Base-by-base conservation (phyloP, 2,888 invertebrate genomes). In the Globia sparganii region DNA sequence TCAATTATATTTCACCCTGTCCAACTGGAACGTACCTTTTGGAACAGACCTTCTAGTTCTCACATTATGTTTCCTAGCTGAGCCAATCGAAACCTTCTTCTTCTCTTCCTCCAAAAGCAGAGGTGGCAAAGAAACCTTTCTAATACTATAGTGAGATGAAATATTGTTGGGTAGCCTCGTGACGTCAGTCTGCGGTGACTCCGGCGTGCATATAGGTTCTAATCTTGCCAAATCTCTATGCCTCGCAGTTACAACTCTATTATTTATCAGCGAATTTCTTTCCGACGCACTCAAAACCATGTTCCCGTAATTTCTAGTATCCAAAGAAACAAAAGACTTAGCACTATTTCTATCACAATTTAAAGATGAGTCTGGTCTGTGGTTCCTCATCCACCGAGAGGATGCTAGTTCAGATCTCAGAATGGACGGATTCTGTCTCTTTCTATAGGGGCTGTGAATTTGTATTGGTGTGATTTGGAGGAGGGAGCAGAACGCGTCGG, bases 61-160 rank as follows among this genome's bases (percentile, higher is more conserved):
- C 9, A 89, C 83, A 80, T 87, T 91, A 49, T 91, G 88, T 81
- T 94, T 95, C 81, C 94, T 96, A 25, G 94, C 95, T 0, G 96
- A 95, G 58, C 91, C 86, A 64, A 91, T 66, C 8, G 87, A 73
- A 0, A 92, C 93, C 85, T 94, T 96, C 65, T 90, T 92, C 85
- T 93, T 96, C 74, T 96, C 96, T 72, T 97, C 97, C 59, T 96
- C 96, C 69, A 96, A 86, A 69, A 95, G 88, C 69, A 97, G 86
- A 2, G 97, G 97, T 0, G 97, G 97, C 46, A 97, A 87, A 0
- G 96, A 97, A 5, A 97, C 95, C 86, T 97, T 97, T 77, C 96
- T 94, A 74, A 94, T 90, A 81, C 88, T 93, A 84, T 92, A 94
- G 25, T 93, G 92, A 67, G 91, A 88, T 46, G 91, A 86, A 40